phyloP scores from a whole-genome alignment of 2,113 vertebrate genomes.

The Natator depressus region DNA sequence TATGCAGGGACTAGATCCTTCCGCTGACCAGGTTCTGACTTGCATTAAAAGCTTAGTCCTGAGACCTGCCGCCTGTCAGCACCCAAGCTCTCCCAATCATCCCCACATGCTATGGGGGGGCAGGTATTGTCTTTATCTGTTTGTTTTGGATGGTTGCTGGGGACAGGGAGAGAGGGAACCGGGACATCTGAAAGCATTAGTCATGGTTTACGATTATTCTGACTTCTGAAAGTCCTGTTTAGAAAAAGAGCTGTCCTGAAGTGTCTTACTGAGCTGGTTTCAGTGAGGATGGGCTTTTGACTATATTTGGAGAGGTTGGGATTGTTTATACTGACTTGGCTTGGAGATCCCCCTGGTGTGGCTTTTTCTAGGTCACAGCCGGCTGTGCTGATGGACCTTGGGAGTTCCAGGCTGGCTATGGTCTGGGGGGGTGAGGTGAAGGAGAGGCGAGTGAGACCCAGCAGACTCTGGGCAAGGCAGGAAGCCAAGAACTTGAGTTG shows the following conservation, averaged over 20 bases:
- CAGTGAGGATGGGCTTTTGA: conserved; percentile 36
- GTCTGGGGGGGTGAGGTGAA: background rate
- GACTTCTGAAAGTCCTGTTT: conserved; percentile 44
- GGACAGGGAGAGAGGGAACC: conserved; percentile 43
- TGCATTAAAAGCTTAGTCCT: background rate
- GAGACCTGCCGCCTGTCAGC: background rate
- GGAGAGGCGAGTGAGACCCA: too few species aligned
- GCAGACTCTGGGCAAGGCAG: background rate
- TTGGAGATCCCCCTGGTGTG: conserved; percentile 40
- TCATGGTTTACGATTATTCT: conserved; percentile 47
- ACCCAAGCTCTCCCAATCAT: background rate
- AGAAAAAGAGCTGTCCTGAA: conserved; percentile 57
- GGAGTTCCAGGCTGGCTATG: background rate
- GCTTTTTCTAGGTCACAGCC: background rate
- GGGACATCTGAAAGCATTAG: conserved; percentile 46
- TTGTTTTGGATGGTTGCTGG: conserved; percentile 69
- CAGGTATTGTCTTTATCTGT: conserved; percentile 39
- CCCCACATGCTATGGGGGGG: background rate
- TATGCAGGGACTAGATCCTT: background rate
- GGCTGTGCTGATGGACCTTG: background rate
- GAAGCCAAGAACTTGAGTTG: background rate
- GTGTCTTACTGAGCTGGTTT: conserved; percentile 27
- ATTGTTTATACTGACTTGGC: conserved; percentile 13
- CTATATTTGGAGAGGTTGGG: conserved; percentile 71
- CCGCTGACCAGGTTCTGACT: background rate